Conservation (phyloP, 2,797 vertebrate genomes). For the Hapalemur alaotrensis region DNA sequence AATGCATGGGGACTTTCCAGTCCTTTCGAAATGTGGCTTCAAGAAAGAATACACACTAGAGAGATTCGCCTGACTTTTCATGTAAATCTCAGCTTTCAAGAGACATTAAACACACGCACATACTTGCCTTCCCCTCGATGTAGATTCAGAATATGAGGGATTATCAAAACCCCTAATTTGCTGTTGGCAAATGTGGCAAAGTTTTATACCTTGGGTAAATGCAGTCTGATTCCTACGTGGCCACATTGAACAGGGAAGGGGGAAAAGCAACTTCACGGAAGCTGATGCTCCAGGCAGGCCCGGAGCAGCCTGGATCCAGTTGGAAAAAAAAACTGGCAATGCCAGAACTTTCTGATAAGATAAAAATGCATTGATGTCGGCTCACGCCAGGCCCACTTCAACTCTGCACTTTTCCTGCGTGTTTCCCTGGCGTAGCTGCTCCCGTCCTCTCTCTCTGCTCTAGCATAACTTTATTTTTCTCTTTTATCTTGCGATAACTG, state of each 20-base stretch:
- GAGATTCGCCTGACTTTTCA: slow-evolving; percentile 46
- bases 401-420: slow-evolving; percentile 85
- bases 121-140: background rate
- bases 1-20: slow-evolving; percentile 53
- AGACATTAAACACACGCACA: slow-evolving; percentile 25
- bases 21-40: slow-evolving; percentile 41
- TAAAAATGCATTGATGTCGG: slow-evolving; percentile 87
- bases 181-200: slow-evolving; percentile 60
- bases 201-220: slow-evolving; percentile 75
- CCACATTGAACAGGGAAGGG: slow-evolving; percentile 55
- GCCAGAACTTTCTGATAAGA: slow-evolving; percentile 87
- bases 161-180: slow-evolving; percentile 79
- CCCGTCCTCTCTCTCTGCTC: slow-evolving; percentile 86
- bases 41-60: slow-evolving; percentile 37
- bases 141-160: slow-evolving; percentile 75
- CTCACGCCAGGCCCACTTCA: slow-evolving; percentile 83
- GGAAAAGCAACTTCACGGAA: slow-evolving; percentile 77
- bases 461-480: slow-evolving; percentile 90
- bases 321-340: slow-evolving; percentile 85
- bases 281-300: slow-evolving; percentile 83
- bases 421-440: slow-evolving; percentile 84
- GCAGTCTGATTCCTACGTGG: slow-evolving; percentile 76
- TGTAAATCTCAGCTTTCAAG: slow-evolving; percentile 70
- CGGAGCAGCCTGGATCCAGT: slow-evolving; percentile 79
- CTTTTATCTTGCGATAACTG: slow-evolving; percentile 94